Evolutionary conservation across 2,113 vertebrate species (phyloP), one percentile per base, ranked within the genome.

Genomic region (Amia ocellicauda): DNA sequence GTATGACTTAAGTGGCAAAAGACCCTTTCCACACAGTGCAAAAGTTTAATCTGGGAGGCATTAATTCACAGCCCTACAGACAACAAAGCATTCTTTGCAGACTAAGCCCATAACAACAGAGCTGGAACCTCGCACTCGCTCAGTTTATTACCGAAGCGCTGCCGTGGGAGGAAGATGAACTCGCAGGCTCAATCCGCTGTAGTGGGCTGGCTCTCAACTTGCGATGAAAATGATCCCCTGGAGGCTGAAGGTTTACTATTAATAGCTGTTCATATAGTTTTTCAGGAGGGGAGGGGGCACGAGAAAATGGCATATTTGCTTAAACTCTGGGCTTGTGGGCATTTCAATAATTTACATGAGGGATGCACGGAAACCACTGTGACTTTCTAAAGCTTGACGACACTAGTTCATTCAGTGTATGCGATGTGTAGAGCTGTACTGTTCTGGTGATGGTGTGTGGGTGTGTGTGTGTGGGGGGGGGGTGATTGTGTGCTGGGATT

Each of bases 241-340:
- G 31, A 36, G 31, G 31, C 31, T 36, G 31, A 11, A 36, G 31
- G 5, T 36, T 36, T 36, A 71, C 76, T 86, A 85, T 82, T 75
- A 83, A 76, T 83, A 83, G 81, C 65, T 62, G 62, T 65, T 80
- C 68, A 67, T 79, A 69, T 75, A 75, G 68, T 74, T 59, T 70
- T 72, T 74, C 74, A 40, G 71, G 75, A 70, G 78, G 74, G 68
- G 66, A 66, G 72, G 70, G 75, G 69, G 65, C 68, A 68, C 79
- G 43, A 75, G 80, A 74, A 73, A 66, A 64, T 56, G 51, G 27
- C 31, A 54, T 60, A 23, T 45, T 54, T 72, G 75, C 73, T 60
- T 28, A 10, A 58, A 76, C 60, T 74, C 67, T 62, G 69, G 58
- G 58, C 71, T 77, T 7, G 16, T 50, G 11, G 26, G 53, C 16